These are phyloP conservation scores for Lasioglossum morio DNA, from an alignment of 2,888 invertebrate genomes.

Conservation along the genomic window DNA sequence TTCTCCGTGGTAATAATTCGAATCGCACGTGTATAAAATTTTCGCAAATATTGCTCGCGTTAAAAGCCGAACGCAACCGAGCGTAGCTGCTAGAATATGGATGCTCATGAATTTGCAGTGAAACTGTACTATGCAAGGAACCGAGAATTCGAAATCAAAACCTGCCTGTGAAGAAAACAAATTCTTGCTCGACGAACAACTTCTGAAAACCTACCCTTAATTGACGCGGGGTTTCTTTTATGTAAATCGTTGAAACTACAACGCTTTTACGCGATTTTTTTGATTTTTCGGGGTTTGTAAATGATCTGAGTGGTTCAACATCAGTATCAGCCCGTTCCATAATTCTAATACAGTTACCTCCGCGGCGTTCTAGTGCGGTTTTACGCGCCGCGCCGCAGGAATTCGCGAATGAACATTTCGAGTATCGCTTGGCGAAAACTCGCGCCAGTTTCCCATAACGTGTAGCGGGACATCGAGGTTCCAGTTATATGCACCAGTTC, in stretches of 20 bases:
- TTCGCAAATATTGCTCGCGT: not conserved
- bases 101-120: not conserved
- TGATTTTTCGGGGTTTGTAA: no score
- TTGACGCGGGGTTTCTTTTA: no score
- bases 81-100: not conserved
- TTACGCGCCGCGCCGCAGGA: not conserved
- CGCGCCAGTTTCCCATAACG: conserved; percentile 37
- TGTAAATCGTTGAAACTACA: no score
- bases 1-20: not conserved
- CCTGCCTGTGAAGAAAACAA: not conserved
- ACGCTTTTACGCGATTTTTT: no score
- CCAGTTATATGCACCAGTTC: conserved; percentile 74
- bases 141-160: not conserved
- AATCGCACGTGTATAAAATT: not conserved
- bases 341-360: conserved; percentile 20
- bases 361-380: not conserved
- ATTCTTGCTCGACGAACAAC: not conserved
- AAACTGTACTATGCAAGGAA: not conserved
- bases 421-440: conserved; percentile 40
- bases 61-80: not conserved
- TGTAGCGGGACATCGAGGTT: conserved; percentile 69
- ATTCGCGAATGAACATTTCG: conserved; percentile 32
- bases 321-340: not conserved
- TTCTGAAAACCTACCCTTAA: no score
- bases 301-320: not conserved